Evolutionary conservation across 2,888 invertebrate genomes (phyloP).

Genomic region (Gandaritis pyraliata): DNA sequence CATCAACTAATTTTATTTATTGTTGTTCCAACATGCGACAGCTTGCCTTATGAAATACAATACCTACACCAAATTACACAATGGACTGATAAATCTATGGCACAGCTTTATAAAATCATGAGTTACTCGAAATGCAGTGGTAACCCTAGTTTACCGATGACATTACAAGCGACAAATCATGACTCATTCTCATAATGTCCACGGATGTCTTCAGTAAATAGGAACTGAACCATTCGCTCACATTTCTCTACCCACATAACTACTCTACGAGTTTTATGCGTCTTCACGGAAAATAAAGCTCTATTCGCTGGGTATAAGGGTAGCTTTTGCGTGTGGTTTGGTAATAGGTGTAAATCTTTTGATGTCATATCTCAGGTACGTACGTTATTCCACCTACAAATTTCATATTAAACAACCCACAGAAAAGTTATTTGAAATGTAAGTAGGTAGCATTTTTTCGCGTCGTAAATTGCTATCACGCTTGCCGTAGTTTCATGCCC

Average conservation of each 20-base stretch:
- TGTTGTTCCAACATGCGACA: too few species aligned
- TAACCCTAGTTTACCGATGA: slow-evolving; percentile 11
- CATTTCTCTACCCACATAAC: slow-evolving; percentile 37
- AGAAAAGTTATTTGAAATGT: too few species aligned
- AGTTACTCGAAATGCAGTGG: background rate
- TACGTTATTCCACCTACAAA: slow-evolving; percentile 4
- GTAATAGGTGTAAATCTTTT: background rate
- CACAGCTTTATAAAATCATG: too few species aligned
- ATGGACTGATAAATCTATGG: too few species aligned
- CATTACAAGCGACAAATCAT: slow-evolving; percentile 17
- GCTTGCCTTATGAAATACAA: too few species aligned
- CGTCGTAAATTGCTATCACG: too few species aligned
- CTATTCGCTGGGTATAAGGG: background rate
- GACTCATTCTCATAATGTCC: slow-evolving; percentile 27
- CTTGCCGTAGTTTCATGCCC: too few species aligned
- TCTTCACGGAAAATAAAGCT: background rate
- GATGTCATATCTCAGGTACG: slow-evolving; percentile 1
- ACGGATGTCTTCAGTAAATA: slow-evolving; percentile 42
- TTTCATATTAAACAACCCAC: background rate
- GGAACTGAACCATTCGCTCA: slow-evolving; percentile 48
- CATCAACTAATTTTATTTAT: too few species aligned
- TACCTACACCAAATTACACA: too few species aligned
- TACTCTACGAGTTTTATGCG: too few species aligned
- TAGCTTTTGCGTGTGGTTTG: background rate
- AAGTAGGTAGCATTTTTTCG: too few species aligned